Conservation (phyloP, 2,888 invertebrate genomes). For the Pemphredon lugubris region DNA sequence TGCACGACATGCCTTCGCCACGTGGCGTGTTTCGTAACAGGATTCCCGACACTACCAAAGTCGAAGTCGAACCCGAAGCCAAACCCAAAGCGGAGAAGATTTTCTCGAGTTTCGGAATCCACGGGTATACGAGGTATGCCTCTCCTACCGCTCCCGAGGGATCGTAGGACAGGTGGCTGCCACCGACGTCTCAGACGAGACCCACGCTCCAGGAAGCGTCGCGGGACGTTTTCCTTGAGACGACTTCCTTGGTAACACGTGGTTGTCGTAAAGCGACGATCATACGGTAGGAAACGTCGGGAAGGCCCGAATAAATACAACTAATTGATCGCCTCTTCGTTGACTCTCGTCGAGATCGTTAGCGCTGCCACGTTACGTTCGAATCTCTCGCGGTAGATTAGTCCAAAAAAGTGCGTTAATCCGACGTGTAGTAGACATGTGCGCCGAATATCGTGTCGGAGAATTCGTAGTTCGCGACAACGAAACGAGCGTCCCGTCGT, state of each 20-base stretch:
- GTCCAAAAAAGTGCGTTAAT: slow-evolving; percentile 4
- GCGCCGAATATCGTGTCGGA: too few species aligned
- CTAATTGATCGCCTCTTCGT: neutral
- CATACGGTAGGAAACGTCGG: slow-evolving; percentile 52
- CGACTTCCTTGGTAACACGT: slow-evolving; percentile 71
- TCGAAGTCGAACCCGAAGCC: too few species aligned
- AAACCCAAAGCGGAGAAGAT: slow-evolving; percentile 59
- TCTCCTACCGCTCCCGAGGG: slow-evolving; percentile 54
- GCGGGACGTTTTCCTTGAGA: slow-evolving; percentile 48
- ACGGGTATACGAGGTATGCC: slow-evolving; percentile 20
- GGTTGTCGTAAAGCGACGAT: slow-evolving; percentile 64
- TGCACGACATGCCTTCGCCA: slow-evolving; percentile 57
- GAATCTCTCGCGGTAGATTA: too few species aligned
- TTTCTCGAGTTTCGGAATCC: slow-evolving; percentile 61
- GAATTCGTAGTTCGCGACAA: too few species aligned
- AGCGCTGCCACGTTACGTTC: too few species aligned
- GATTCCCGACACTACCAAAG: slow-evolving; percentile 56
- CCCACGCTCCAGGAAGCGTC: slow-evolving; percentile 69
- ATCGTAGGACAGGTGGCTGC: slow-evolving; percentile 71
- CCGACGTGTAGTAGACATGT: neutral
- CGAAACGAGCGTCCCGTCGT: too few species aligned
- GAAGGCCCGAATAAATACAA: slow-evolving; percentile 28
- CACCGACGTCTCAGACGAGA: slow-evolving; percentile 64
- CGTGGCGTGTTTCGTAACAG: slow-evolving; percentile 60
- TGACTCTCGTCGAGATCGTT: slow-evolving; percentile 23